Evolutionary conservation across 1,140 invertebrate species (phyloP), one percentile per base, ranked within the genome.

Genomic region (Monochamus saltuarius): DNA sequence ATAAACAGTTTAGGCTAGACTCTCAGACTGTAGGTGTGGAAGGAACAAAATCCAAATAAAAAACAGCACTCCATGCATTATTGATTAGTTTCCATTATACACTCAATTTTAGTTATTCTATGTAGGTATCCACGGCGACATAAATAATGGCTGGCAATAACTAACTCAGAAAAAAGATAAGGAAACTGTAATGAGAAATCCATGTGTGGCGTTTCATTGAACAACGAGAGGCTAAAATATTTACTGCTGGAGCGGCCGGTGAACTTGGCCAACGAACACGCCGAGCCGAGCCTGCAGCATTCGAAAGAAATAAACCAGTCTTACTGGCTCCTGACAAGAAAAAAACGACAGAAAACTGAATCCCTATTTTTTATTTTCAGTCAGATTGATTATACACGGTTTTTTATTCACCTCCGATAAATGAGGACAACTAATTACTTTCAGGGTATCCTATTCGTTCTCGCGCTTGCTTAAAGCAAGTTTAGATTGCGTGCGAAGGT

Each of bases 281-380:
- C 22, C 22, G 22, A 29, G 59, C 55, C 55, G 59, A 55, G 66
- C 66, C 63, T 46, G 63, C 29, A 61, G 59, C 60, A 61, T 45
- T 51, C 57, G 58, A 60, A 58, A 52, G 64, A 64, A 61, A 63
- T 65, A 68, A 68, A 68, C 67, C 67, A 62, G 67, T 68, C 58
- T 66, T 66, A 60, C 67, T 61, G 64, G 67, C 67, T 66, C 51
- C 67, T 66, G 50, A 52, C 64, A 57, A 64, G 61, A 62, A 62
- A 61, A 57, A 64, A 60, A 64, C 22, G 22, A 29, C 2, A 34
- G 11, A 29, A 49, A 42, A 19, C 14, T 13, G 14, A 51, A 51
- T 51, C 10, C 36, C 11, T 29, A 51, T 14, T 51, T 51, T 51
- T 51, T 40, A 40, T 40, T 16, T n/a, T 40, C 39, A 14, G 8